Evolutionary conservation across 2,888 invertebrate genomes (phyloP).

Genomic region (Bembecia ichneumoniformis): DNA sequence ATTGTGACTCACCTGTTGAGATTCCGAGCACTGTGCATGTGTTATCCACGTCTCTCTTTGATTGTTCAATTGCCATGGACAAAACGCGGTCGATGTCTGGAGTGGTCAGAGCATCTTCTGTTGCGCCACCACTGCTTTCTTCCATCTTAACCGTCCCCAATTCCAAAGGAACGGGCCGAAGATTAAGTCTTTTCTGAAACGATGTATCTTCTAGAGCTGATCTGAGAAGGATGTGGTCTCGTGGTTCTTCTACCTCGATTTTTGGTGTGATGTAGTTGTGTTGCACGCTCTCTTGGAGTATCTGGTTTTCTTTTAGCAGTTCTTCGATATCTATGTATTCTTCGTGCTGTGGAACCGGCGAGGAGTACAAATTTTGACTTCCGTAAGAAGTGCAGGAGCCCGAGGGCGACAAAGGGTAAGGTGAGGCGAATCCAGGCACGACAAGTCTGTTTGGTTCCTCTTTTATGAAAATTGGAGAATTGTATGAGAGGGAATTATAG

Average conservation of each 20-base stretch:
- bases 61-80: conserved; percentile 88
- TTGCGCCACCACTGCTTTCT: conserved; percentile 70
- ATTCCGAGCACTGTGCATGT: conserved; percentile 89
- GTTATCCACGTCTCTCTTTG: conserved; percentile 87
- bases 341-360: conserved; percentile 73
- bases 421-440: conserved; percentile 63
- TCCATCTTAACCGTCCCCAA: conserved; percentile 78
- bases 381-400: conserved; percentile 71
- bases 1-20: conserved; percentile 82
- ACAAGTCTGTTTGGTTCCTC: conserved; percentile 69
- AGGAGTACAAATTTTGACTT: conserved; percentile 66
- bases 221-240: conserved; percentile 82
- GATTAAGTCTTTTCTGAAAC: conserved; percentile 87
- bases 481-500: conserved; percentile 57
- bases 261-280: conserved; percentile 65
- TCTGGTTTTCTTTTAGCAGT: conserved; percentile 71
- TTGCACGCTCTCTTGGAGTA: conserved; percentile 59
- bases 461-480: conserved; percentile 46
- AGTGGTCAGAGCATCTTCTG: conserved; percentile 73
- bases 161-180: conserved; percentile 82
- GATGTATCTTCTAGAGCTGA: conserved; percentile 88
- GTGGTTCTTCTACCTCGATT: conserved; percentile 68
- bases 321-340: conserved; percentile 76
- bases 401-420: conserved; percentile 71
- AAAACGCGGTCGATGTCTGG: conserved; percentile 87